Evolutionary conservation across 2,888 invertebrate species (phyloP), one percentile per base, ranked within the genome.

Genomic region (Athetis lepigone): DNA sequence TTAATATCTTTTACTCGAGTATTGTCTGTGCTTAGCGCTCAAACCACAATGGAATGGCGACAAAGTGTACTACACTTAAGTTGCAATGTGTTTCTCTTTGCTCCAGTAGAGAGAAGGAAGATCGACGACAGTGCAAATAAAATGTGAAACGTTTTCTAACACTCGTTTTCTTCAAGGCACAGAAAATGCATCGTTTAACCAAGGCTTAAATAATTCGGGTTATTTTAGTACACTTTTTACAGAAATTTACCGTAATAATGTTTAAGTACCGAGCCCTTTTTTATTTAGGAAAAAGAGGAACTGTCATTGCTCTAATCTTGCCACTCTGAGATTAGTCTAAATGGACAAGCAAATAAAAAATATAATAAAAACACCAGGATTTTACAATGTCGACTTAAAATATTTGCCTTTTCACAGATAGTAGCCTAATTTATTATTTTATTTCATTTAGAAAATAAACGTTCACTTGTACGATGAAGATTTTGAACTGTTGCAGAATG

Each of bases 21-120:
- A 18, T 16, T 45, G 29, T 61, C 42, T 70, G 37, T 43, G 5
- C 42, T 70, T 39, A 63, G 68, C 68, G 39, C 46, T 33, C 16
- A 19, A 37, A 49, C 61, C 42, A 65, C 65, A 66, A 51, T 37
- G 9, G 45, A 68, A 63, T 71, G 43, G 43, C 73, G 43, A 55
- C 73, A 72, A 72, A 66, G 66, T 69, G 73, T 46, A 45, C 40
- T 55, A 46, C 55, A 68, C 66, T 55, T 65, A 65, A 46, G 67
- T 51, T 19, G 56, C 56, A 66, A 66, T 69, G 50, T 56, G 37
- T 69, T 65, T 73, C 67, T 46, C 36, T 73, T 72, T 51, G 37
- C 40, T 39, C 23, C 45, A 50, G 46, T 29, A 36, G 23, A 55
- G 39, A 64, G 16, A 19, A 62, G 19, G 25, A 72, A 63, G 45